Evolutionary conservation across 2,888 invertebrate species (phyloP), one percentile per base, ranked within the genome.

Genomic region (Odontothrips loti): DNA sequence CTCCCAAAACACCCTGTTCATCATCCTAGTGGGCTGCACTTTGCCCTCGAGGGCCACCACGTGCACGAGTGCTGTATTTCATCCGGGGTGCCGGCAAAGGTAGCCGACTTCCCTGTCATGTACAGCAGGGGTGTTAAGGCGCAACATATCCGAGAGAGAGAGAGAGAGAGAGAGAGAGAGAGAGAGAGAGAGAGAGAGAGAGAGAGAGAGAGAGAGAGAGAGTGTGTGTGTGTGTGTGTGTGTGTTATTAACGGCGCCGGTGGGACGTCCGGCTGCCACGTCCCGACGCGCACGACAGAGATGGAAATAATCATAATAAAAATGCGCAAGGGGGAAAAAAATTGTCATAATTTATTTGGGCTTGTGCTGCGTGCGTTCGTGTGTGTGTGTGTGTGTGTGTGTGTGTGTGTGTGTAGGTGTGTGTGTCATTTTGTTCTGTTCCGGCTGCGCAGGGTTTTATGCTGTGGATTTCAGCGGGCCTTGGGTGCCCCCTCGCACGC

Each of bases 221-320:
- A 23, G n/a, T n/a, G n/a, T n/a, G n/a, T n/a, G n/a, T n/a, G n/a
- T n/a, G n/a, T 9, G 8, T 17, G 63, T 9, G 63, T 63, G n/a
- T n/a, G 23, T 68, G 68, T 68, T 68, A 68, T 68, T 68, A 68
- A 68, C 68, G 68, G 68, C 68, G 0, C 68, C 68, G 68, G n/a
- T 68, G 68, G 68, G 68, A 68, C 68, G 68, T 68, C 68, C 68
- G 23, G 23, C 68, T 68, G 68, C 68, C 68, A 68, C 68, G 68
- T 68, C 68, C 68, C 51, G 51, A 20, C 51, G 68, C 2, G 68
- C 23, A 23, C 23, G 68, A 68, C 4, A 68, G 23, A 68, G 68
- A 23, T n/a, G 6, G 68, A 68, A 68, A 68, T n/a, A 68, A 63
- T 63, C 9, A 68, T 23, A 68, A 68, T n/a, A 68, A 68, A 23